These are phyloP conservation scores for Agonopterix alstromeriana DNA, from an alignment of 2,888 invertebrate genomes.

Conservation along the genomic window DNA sequence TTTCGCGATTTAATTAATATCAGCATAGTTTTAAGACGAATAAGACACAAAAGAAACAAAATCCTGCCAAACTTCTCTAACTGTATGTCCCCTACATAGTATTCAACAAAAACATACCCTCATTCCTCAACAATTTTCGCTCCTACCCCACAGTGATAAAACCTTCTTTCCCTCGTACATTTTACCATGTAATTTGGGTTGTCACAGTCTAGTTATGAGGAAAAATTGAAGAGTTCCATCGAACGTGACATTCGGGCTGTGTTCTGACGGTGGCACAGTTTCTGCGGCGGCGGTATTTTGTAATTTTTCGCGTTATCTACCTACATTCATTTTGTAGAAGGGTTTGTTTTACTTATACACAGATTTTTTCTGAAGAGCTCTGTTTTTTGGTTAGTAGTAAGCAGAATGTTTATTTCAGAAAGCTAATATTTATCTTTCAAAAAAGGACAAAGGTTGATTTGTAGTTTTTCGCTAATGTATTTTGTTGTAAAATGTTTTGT, in stretches of 20 bases:
- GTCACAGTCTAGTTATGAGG: conserved; percentile 31
- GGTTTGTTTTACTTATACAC: not conserved
- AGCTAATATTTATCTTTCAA: too few relatives aligned
- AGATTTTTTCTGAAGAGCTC: not conserved
- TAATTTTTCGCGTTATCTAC: conserved; percentile 13
- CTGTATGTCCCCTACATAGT: not conserved
- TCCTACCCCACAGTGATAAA: conserved; percentile 8
- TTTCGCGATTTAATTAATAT: too few relatives aligned
- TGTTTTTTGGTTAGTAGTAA: not conserved
- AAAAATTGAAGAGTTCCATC: conserved; percentile 31
- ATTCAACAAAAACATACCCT: not conserved
- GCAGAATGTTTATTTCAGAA: too few relatives aligned
- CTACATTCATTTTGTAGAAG: not conserved
- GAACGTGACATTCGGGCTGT: conserved; percentile 22
- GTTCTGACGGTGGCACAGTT: conserved; percentile 9
- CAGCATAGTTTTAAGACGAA: too few relatives aligned
- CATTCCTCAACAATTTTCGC: conserved; percentile 10
- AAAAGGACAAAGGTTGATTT: too few relatives aligned
- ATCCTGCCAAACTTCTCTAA: not conserved
- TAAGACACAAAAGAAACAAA: too few relatives aligned
- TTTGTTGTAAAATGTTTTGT: conserved; percentile 2
- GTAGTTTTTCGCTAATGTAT: too few relatives aligned
- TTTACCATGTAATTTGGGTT: conserved; percentile 20
- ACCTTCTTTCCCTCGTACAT: conserved; percentile 12
- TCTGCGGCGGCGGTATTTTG: conserved; percentile 7